phyloP scores from a whole-genome alignment of 1,140 invertebrate species.

The Hyphantria cunea region DNA sequence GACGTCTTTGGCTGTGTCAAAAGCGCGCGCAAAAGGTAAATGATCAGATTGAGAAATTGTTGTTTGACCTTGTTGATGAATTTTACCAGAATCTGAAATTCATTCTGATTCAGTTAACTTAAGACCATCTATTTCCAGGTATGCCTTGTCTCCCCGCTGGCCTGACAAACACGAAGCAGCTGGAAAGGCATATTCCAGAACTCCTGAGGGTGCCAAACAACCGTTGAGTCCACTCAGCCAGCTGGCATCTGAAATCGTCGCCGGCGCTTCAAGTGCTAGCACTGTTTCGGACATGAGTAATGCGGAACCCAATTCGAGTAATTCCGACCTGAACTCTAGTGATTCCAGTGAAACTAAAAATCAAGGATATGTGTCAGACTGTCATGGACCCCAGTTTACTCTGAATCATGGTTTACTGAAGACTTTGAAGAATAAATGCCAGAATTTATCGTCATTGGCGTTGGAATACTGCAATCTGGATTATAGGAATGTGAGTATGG shows the following conservation, averaged over 20 bases:
- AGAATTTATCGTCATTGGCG: constrained; percentile 44
- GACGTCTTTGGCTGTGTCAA: too few species aligned
- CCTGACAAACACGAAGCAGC: not conserved
- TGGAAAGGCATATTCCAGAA: not conserved
- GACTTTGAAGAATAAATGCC: constrained; percentile 40
- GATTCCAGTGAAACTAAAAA: not conserved
- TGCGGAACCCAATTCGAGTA: not conserved
- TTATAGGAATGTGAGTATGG: constrained; percentile 44
- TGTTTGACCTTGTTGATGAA: too few species aligned
- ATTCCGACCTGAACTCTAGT: not conserved
- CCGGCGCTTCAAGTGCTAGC: not conserved
- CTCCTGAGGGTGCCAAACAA: not conserved
- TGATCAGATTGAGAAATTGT: too few species aligned
- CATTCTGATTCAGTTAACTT: too few species aligned
- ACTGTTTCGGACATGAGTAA: not conserved
- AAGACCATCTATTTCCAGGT: not conserved
- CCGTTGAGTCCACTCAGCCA: not conserved
- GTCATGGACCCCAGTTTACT: constrained; percentile 50
- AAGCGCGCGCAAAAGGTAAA: too few species aligned
- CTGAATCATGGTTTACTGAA: constrained; percentile 29
- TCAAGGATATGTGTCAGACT: not conserved
- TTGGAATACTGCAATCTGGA: constrained; percentile 70
- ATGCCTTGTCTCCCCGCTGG: not conserved
- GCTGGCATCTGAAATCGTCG: not conserved
- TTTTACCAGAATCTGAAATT: too few species aligned